These are phyloP conservation scores for Lutra lutra DNA, from an alignment of 2,797 vertebrate species.

Conservation along the genomic window DNA sequence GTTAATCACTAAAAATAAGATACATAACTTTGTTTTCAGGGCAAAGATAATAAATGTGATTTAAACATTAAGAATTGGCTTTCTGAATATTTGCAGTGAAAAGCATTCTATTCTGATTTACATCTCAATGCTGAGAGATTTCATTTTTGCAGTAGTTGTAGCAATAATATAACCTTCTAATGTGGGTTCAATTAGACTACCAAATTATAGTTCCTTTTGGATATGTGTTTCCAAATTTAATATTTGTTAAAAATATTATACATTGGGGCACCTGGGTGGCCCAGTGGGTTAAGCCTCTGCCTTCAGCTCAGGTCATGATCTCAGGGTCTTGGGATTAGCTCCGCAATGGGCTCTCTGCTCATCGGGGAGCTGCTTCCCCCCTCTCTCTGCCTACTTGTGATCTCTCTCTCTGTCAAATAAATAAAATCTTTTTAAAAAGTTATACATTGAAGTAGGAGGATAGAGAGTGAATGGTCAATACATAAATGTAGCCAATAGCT, in stretches of 20 bases:
- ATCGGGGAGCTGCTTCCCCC: too few relatives aligned
- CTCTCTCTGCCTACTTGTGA: too few relatives aligned
- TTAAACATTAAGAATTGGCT: constrained; percentile 49
- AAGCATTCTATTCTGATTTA: constrained; percentile 41
- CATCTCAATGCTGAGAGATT: constrained; percentile 7
- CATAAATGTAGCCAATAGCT: neutral
- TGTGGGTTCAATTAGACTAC: neutral
- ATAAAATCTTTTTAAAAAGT: neutral
- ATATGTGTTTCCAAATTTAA: constrained; percentile 2
- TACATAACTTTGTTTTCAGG: neutral
- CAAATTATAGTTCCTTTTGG: constrained; percentile 20
- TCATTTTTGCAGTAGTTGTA: constrained; percentile 16
- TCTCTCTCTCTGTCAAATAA: too few relatives aligned
- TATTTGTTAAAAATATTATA: constrained; percentile 31
- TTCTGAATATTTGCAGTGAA: constrained; percentile 1
- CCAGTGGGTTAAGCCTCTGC: too few relatives aligned
- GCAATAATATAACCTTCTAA: neutral
- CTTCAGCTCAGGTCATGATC: too few relatives aligned
- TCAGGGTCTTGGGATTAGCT: too few relatives aligned
- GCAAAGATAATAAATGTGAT: neutral
- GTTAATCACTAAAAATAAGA: constrained; percentile 9
- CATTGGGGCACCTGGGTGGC: too few relatives aligned
- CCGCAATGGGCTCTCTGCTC: too few relatives aligned
- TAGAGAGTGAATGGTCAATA: neutral
- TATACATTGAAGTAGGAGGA: neutral